Percentiles rank a stretch among this genome's conserved stretches.
Conservation (phyloP, 2,888 invertebrate species). For the Pterostichus niger region DNA sequence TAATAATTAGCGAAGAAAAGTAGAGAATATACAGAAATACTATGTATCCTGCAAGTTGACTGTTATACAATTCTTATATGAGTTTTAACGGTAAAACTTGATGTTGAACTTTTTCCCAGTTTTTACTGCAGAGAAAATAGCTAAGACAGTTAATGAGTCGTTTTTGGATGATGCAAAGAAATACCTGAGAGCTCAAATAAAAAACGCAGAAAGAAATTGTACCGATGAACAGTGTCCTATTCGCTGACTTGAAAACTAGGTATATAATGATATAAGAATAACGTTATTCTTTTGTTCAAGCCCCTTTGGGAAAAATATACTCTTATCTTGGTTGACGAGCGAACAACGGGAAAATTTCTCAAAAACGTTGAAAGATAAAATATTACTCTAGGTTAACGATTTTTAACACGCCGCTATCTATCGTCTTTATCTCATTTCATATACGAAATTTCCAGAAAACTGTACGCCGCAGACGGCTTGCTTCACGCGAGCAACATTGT, state of each 20-base stretch:
- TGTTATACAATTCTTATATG: constrained; percentile 48
- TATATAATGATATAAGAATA: constrained; percentile 21
- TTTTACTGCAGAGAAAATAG: constrained; percentile 57
- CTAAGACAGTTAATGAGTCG: constrained; percentile 59
- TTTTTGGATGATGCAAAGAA: constrained; percentile 60
- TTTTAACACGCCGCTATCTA: constrained; percentile 53
- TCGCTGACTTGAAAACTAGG: constrained; percentile 23
- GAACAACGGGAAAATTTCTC: constrained; percentile 42
- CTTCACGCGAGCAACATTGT: constrained; percentile 47
- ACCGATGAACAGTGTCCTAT: constrained; percentile 37
- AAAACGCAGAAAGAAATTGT: constrained; percentile 44
- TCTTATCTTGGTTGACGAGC: constrained; percentile 44
- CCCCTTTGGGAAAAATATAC: constrained; percentile 31
- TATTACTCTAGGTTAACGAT: constrained; percentile 60
- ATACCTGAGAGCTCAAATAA: constrained; percentile 42
- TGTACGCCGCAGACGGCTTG: background rate
- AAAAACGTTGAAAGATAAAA: constrained; percentile 46
- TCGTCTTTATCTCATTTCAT: constrained; percentile 55
- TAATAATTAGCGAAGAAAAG: too few relatives aligned
- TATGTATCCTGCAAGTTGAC: background rate
- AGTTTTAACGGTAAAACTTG: constrained; percentile 59
- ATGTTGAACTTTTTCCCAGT: constrained; percentile 34
- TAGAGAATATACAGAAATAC: background rate
- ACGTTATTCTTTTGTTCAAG: constrained; percentile 28
- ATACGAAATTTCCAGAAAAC: constrained; percentile 38